Base-by-base conservation (phyloP, 2,797 vertebrate genomes). In the Anableps anableps region DNA sequence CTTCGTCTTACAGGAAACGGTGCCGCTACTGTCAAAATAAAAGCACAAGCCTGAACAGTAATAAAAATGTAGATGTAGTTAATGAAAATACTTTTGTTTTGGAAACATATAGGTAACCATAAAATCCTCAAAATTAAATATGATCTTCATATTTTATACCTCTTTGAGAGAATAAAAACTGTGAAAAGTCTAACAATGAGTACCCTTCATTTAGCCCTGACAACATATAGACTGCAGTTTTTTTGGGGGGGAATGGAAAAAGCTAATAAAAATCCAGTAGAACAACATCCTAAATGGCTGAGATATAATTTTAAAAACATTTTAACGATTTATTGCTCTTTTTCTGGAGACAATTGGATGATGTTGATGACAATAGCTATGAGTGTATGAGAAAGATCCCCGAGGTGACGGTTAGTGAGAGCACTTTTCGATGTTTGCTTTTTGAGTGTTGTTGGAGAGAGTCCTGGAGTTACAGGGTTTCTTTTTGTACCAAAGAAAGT, bases 1-100 rank as follows among this genome's bases (percentile, higher is more conserved):
- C 10, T 66, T 16, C 4, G n/a, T 1, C 3, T 23, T 23, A 50
- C 80, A 31, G 83, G 80, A 88, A 90, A 51, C 13, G 23, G 3
- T 0, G 1, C 31, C 5, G 1, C 23, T 29, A 16, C 31, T 23
- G 11, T 85, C 81, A 85, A 71, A 77, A 78, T 88, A 88, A 89
- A 88, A 79, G 80, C 70, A 45, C n/a, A 16, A 2, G 4, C 0
- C 2, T 43, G 10, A 26, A 7, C 4, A 2, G 9, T 11, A 53
- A 53, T n/a, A 55, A 62, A 31, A 3, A 53, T 36, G 21, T 0
- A 36, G 31, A 48, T 38, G 36, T 36, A 36, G 60, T 66, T 38
- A 3, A 38, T 26, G 6, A 23, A 14, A 26, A 41, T 5, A 26
- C 5, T 41, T 68, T 68, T 26, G 9, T 43, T 68, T 26, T 41